Evolutionary conservation across 2,113 vertebrate genomes (phyloP).

Genomic region (Meles meles): DNA sequence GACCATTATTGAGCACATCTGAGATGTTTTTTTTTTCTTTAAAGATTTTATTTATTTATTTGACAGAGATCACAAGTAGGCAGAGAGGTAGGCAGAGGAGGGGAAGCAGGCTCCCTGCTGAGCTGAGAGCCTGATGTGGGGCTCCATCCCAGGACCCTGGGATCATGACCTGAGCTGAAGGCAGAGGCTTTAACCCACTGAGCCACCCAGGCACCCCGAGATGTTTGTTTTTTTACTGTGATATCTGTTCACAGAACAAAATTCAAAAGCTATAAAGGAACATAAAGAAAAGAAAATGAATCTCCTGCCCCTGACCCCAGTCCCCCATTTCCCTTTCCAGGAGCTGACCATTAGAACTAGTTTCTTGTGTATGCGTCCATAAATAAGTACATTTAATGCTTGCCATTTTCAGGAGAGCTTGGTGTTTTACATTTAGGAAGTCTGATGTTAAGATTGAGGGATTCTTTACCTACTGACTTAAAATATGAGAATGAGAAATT

Average conservation of each 20-base stretch:
- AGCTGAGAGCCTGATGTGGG: no score
- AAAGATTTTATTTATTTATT: no score
- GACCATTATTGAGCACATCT: not conserved
- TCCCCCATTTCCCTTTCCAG: not conserved
- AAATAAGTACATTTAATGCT: not conserved
- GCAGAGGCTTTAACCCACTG: no score
- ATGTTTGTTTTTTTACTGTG: not conserved
- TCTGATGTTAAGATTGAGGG: not conserved
- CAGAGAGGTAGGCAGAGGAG: no score
- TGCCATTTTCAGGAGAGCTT: not conserved
- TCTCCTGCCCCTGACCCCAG: not conserved
- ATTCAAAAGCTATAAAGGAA: not conserved
- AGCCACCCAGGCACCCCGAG: no score
- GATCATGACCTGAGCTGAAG: no score
- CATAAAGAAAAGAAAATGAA: not conserved
- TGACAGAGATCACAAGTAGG: no score
- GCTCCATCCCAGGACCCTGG: no score
- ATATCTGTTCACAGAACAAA: not conserved
- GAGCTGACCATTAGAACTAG: not conserved
- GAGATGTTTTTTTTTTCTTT: conserved; percentile 13
- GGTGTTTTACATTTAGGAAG: not conserved
- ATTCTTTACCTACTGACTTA: not conserved
- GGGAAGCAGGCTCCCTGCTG: no score
- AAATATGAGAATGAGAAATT: not conserved
- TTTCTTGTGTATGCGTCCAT: not conserved